Conservation (phyloP, 2,797 vertebrate species). For the Artibeus jamaicensis region DNA sequence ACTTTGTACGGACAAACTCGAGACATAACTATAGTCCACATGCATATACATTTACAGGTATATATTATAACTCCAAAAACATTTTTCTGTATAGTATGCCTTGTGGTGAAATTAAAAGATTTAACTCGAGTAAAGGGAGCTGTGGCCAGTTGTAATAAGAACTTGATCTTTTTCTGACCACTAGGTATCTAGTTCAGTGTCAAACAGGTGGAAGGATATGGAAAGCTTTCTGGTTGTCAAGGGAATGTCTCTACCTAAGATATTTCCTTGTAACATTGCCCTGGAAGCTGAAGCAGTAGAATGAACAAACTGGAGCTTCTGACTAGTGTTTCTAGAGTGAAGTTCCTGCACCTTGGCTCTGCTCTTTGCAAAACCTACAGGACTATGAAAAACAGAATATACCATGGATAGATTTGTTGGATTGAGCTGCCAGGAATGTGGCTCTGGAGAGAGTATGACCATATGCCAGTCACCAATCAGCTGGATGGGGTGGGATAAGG, state of each 20-base stretch:
- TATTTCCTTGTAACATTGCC: background rate
- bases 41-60: background rate
- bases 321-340: background rate
- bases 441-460: background rate
- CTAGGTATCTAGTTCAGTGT: background rate
- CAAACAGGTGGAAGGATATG: background rate
- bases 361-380: background rate
- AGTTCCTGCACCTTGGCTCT: background rate
- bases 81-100: background rate
- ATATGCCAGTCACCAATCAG: background rate
- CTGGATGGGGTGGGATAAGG: accelerated
- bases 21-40: background rate
- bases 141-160: slow-evolving; percentile 1
- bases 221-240: slow-evolving; percentile 16
- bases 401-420: background rate
- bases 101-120: background rate
- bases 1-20: background rate
- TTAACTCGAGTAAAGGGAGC: background rate
- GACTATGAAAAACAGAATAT: background rate
- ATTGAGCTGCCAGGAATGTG: background rate
- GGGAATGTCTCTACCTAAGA: background rate
- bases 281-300: background rate
- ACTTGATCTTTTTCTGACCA: background rate
- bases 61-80: background rate
- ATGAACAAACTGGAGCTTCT: background rate